Base-by-base conservation (phyloP, 2,797 vertebrate species). In the Gallinago nigripennis region DNA sequence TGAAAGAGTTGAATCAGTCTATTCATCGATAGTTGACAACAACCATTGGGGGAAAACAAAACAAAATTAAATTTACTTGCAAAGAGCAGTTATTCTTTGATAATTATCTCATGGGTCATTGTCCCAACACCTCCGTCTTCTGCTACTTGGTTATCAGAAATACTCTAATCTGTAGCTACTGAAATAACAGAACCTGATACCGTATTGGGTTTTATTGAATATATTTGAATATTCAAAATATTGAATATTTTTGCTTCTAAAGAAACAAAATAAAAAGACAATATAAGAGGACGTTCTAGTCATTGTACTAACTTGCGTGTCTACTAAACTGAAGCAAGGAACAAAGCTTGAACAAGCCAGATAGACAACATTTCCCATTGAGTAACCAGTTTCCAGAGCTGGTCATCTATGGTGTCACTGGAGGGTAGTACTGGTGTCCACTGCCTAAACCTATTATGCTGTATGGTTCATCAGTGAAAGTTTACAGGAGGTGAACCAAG, bases 1-100 rank as follows among this genome's bases (percentile, higher is more conserved):
- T 31, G 27, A 48, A 37, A 45, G 19, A 54, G 0, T 9, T 76
- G 39, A 37, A 63, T 65, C 27, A 17, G 31, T 28, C 28, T 14
- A 12, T 69, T 71, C 15, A 48, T 37, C 11, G 66, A 20, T 16
- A 27, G 53, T 13, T 46, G 57, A 39, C 6, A 15, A 27, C 10
- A 12, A 37, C 1, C 27, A 56, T 2, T 19, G 19, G 8, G 10
- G 3, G 0, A 5, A 63, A n/a, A 50, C 31, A 23, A 18, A 21
- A 17, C 5, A 11, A 84, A 71, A 53, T 11, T 4, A 39, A 19
- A 71, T 31, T 87, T 75, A 39, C 18, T 64, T 61, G 13, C 16
- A 63, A 80, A 66, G 2, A 45, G 2, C 12, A 66, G 6, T 54
- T 68, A n/a, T 46, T 69, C 51, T n/a, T 65, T 30, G 35, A n/a